Evolutionary conservation across 2,888 invertebrate genomes (phyloP), one percentile per base, ranked within the genome.

Genomic region (Cantharis flavilabris): DNA sequence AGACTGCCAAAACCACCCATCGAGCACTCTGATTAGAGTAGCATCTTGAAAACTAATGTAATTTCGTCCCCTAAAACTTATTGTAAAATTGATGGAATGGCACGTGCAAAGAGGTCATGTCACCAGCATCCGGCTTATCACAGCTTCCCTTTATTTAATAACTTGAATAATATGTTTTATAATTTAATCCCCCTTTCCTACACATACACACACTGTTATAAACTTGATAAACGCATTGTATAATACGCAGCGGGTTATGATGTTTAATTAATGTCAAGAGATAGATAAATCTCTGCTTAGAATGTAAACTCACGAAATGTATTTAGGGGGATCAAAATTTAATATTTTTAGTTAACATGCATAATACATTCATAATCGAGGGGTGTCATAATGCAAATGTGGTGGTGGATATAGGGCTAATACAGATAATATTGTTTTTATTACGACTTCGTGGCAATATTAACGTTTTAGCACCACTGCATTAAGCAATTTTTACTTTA

Each of bases 121-220:
- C 75, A 76, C 78, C 76, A 73, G 78, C 78, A 78, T 78, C 78
- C 78, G 76, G 76, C 70, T 78, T 78, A 76, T 78, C 73, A 64
- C 76, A 65, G 78, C 69, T 73, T 62, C 78, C 78, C 79, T 70
- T 72, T 73, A 76, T 76, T 76, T 79, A 76, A 72, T 77, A 77
- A 77, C 70, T 72, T 63, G 33, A 69, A 72, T 70, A 70, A 76
- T 73, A 70, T 73, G 67, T 75, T 70, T 69, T 71, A 74, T 73
- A 64, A 74, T 71, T 77, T 77, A 77, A 77, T 71, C 69, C 65
- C 77, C 49, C 71, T 77, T 71, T 26, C 71, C 67, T 69, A 70
- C 26, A 26, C 26, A 26, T 63, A 67, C 71, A 26, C 26, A 26
- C 69, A 67, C 71, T 77, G 63, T 70, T 49, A 70, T 49, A 49